Percentiles rank a stretch among this genome's conserved stretches.
Conservation (phyloP, 2,113 vertebrate genomes). For the Sclerurus mexicanus region DNA sequence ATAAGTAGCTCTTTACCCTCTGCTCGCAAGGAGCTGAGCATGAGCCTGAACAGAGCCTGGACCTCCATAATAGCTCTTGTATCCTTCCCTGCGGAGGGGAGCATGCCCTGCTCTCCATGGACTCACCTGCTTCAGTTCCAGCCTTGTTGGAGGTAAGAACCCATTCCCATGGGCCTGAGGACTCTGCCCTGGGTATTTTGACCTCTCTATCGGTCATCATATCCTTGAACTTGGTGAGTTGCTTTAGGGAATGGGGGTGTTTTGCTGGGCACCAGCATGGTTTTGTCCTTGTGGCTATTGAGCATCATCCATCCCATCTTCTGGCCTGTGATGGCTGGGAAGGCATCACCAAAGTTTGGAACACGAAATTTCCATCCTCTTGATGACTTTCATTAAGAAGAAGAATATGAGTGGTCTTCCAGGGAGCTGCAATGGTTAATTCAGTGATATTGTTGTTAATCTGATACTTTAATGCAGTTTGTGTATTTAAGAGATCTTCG, state of each 20-base stretch:
- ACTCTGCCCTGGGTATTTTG: background rate
- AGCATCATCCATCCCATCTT: fast-evolving
- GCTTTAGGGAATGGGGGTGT: background rate
- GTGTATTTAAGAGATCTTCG: background rate
- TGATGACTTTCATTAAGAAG: background rate
- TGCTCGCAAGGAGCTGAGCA: background rate
- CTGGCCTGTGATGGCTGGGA: background rate
- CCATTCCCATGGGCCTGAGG: fast-evolving
- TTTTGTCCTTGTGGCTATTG: background rate
- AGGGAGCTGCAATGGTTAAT: background rate
- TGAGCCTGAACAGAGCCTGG: slow-evolving; percentile 26
- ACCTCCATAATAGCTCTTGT: slow-evolving; percentile 12
- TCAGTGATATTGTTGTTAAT: background rate
- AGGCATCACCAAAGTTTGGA: background rate
- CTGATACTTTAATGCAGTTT: background rate
- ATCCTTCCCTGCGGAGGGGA: background rate
- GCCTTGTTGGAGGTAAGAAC: background rate
- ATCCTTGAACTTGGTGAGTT: background rate
- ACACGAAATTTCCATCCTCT: background rate
- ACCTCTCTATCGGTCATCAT: fast-evolving
- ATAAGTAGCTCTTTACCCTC: slow-evolving; percentile 53
- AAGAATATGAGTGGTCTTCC: background rate
- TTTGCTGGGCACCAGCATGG: fast-evolving
- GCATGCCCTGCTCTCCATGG: background rate
- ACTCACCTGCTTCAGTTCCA: background rate